These are phyloP conservation scores for Fragum sueziense DNA, from an alignment of 2,888 invertebrate species.

Conservation along the genomic window DNA sequence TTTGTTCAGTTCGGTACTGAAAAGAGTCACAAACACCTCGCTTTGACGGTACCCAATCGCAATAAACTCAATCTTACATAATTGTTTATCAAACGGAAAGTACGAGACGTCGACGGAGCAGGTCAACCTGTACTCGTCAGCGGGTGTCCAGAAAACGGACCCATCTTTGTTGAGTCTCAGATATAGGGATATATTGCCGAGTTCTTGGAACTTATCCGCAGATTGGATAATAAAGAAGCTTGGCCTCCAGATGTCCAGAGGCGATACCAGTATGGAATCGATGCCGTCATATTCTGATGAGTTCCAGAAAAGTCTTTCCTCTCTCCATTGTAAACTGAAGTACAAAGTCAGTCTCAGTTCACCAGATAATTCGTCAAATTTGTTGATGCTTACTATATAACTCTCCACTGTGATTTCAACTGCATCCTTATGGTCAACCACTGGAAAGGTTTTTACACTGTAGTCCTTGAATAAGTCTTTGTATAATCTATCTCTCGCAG, in stretches of 20 bases:
- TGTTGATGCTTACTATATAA: slow-evolving; percentile 28
- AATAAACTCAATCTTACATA: slow-evolving; percentile 26
- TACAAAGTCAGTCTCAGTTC: slow-evolving; percentile 16
- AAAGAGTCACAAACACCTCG: slow-evolving; percentile 4
- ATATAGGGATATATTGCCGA: slow-evolving; percentile 26
- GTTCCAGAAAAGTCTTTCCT: slow-evolving; percentile 39
- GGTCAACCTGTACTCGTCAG: slow-evolving; percentile 19
- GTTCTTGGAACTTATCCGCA: slow-evolving; percentile 6
- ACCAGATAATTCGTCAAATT: slow-evolving; percentile 48
- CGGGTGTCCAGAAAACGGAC: slow-evolving; percentile 28
- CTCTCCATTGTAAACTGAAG: slow-evolving; percentile 40
- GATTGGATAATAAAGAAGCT: slow-evolving; percentile 32
- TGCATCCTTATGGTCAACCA: background rate
- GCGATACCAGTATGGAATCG: slow-evolving; percentile 15
- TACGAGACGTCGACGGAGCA: slow-evolving; percentile 51
- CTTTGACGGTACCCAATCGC: background rate
- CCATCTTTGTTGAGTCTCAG: slow-evolving; percentile 27
- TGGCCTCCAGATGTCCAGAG: slow-evolving; percentile 43
- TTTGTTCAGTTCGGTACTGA: background rate
- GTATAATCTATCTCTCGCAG: background rate
- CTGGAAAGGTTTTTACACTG: background rate
- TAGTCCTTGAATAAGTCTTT: background rate
- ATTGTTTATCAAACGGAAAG: slow-evolving; percentile 55
- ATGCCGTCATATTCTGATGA: background rate
- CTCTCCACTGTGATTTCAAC: background rate